Conservation (phyloP, 2,113 vertebrate genomes). For the Gadus macrocephalus region DNA sequence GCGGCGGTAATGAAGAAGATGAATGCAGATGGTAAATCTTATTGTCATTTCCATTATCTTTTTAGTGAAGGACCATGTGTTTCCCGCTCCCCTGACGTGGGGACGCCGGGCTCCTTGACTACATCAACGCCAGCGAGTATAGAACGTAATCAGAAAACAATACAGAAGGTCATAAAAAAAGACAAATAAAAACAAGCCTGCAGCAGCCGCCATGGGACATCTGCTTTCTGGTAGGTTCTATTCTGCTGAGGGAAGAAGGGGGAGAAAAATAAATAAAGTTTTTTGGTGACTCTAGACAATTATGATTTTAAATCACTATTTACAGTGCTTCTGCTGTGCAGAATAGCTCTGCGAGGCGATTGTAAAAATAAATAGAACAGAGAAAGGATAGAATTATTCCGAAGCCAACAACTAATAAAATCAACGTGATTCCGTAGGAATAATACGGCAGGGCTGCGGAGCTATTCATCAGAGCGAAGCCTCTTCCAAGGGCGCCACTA, state of each 20-base stretch:
- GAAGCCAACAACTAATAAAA: too few species aligned
- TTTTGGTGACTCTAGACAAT: slow-evolving; percentile 26
- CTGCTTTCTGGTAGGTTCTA: slow-evolving; percentile 41
- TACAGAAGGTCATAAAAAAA: slow-evolving; percentile 61
- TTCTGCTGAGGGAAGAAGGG: slow-evolving; percentile 25
- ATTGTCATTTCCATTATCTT: slow-evolving; percentile 69
- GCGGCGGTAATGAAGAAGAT: slow-evolving; percentile 57
- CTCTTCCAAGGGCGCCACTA: too few species aligned
- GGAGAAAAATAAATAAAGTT: slow-evolving; percentile 24
- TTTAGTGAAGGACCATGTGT: slow-evolving; percentile 64
- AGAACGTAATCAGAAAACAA: slow-evolving; percentile 56
- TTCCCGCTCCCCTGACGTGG: slow-evolving; percentile 45
- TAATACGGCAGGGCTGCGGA: too few species aligned
- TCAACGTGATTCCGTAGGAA: too few species aligned
- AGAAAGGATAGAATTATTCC: not conserved
- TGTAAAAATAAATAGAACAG: not conserved
- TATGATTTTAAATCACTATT: slow-evolving; percentile 6
- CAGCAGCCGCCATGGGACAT: slow-evolving; percentile 26
- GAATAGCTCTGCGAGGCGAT: not conserved
- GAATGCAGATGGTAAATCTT: slow-evolving; percentile 68
- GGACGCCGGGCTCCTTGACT: slow-evolving; percentile 54
- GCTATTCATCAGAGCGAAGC: too few species aligned
- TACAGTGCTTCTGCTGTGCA: not conserved
- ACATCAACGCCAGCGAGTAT: slow-evolving; percentile 39
- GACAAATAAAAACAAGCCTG: slow-evolving; percentile 6